Conservation (phyloP, 1,140 invertebrate species). For the Euschistus heros region DNA sequence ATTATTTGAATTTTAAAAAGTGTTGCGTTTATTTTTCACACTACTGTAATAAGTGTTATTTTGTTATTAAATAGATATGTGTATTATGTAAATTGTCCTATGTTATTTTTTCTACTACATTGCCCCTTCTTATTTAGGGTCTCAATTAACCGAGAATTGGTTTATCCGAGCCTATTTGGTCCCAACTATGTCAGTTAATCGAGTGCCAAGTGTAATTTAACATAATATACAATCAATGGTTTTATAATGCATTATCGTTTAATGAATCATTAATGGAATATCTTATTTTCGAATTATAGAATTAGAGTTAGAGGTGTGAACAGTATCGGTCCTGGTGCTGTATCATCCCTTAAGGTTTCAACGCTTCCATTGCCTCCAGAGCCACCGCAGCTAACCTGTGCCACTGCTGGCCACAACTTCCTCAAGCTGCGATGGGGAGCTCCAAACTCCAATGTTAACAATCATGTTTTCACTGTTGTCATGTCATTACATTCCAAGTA, state of each 20-base stretch:
- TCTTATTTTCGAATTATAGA: constrained; percentile 35
- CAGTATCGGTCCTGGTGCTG: constrained; percentile 65
- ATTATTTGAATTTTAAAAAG: no score
- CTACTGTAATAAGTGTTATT: no score
- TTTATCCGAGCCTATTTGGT: no score
- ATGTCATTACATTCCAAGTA: constrained; percentile 19
- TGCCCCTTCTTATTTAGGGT: no score
- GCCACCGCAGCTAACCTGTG: constrained; percentile 62
- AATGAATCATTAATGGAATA: not conserved
- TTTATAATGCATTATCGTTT: not conserved
- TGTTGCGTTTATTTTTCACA: no score
- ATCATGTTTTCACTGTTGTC: constrained; percentile 45
- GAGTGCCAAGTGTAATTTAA: no score
- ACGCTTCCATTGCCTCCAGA: constrained; percentile 65
- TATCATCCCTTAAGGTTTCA: constrained; percentile 54
- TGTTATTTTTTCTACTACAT: no score
- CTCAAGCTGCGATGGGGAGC: constrained; percentile 75
- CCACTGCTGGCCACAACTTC: constrained; percentile 60
- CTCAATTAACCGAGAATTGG: no score
- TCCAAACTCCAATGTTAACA: constrained; percentile 40
- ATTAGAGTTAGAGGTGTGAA: constrained; percentile 72
- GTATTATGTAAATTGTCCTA: no score
- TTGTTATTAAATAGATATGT: no score
- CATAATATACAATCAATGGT: no score
- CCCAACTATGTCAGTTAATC: no score